Percentiles rank a stretch among this genome's conserved stretches.
phyloP scores from a whole-genome alignment of 1,140 invertebrate species.

The Rhopalosiphum maidis region DNA sequence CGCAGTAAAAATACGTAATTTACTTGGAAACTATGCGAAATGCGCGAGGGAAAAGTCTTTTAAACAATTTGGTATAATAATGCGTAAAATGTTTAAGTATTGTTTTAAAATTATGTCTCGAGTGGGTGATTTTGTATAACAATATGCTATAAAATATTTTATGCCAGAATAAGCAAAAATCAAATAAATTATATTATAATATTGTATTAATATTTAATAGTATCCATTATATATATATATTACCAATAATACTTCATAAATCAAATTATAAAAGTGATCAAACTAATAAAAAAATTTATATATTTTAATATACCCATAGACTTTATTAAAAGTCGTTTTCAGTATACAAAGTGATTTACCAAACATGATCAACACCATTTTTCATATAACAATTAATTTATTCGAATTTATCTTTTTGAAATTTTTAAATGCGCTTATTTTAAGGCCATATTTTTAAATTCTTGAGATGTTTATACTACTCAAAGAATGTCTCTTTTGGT shows the following conservation, averaged over 20 bases:
- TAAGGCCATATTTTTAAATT: too few species aligned
- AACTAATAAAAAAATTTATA: too few species aligned
- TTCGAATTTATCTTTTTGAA: too few species aligned
- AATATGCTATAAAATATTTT: neutral
- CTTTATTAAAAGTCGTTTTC: too few species aligned
- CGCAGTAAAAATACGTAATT: constrained; percentile 1
- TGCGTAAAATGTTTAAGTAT: neutral
- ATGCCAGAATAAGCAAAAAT: neutral
- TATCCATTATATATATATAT: neutral
- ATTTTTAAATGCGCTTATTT: too few species aligned
- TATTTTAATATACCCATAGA: too few species aligned
- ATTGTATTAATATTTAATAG: neutral
- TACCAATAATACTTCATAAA: neutral
- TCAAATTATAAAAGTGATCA: too few species aligned
- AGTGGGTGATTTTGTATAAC: neutral
- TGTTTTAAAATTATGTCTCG: neutral
- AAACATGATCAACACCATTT: too few species aligned
- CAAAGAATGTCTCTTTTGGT: too few species aligned
- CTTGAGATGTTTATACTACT: too few species aligned
- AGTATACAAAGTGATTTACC: too few species aligned
- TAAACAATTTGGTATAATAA: neutral
- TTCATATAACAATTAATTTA: too few species aligned
- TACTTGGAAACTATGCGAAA: neutral
- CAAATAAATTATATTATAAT: neutral
- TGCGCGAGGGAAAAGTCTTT: neutral